Conservation (phyloP, 2,888 invertebrate genomes). For the Morpho achilles region DNA sequence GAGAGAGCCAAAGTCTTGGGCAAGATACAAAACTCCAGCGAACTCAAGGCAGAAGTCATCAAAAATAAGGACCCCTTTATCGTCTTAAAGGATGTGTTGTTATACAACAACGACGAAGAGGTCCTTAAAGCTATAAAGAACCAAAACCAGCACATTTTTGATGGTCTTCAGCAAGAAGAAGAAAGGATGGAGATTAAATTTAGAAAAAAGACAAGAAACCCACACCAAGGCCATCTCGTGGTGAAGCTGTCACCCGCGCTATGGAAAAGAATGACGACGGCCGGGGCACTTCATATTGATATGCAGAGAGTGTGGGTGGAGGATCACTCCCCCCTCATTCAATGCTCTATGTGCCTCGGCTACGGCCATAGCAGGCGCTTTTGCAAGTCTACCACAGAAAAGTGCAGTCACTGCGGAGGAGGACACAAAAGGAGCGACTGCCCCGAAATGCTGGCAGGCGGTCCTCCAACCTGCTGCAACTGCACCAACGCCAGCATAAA, state of each 20-base stretch:
- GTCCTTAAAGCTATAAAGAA: background rate
- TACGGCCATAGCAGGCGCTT: background rate
- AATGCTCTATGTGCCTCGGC: too few relatives aligned
- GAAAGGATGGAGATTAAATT: background rate
- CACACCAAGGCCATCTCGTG: background rate
- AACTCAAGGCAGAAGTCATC: background rate
- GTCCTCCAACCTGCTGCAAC: too few relatives aligned
- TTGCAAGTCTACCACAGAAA: background rate
- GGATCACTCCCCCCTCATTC: too few relatives aligned
- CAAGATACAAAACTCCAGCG: background rate
- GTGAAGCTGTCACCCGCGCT: background rate
- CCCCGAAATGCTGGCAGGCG: too few relatives aligned
- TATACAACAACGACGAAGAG: background rate
- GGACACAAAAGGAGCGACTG: background rate
- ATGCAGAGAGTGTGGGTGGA: too few relatives aligned
- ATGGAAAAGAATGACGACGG: background rate
- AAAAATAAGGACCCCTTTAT: background rate
- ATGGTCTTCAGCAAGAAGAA: background rate
- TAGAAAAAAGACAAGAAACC: background rate
- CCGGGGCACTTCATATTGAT: background rate
- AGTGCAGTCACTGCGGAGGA: slow-evolving; percentile 2
- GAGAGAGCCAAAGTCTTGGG: background rate
- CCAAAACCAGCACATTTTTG: background rate
- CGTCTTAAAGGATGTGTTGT: background rate
- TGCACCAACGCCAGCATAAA: too few relatives aligned